Conservation (phyloP, 2,888 invertebrate species). For the Cephus nigrinus region DNA sequence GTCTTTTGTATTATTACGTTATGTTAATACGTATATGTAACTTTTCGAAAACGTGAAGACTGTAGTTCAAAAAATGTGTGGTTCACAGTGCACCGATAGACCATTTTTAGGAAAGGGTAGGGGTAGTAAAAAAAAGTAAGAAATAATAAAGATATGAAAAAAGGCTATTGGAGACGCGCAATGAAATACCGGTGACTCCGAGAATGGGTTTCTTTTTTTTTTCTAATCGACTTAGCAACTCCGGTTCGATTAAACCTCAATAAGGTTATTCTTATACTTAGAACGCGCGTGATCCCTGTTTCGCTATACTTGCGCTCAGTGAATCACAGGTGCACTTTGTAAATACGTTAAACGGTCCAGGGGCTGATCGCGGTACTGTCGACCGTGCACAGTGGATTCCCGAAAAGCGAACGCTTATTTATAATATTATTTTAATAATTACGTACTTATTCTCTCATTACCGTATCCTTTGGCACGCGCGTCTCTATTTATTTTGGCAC, state of each 20-base stretch:
- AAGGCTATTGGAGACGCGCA: slow-evolving; percentile 20
- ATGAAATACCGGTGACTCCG: slow-evolving; percentile 7
- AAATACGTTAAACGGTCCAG: not conserved
- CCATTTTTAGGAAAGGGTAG: not conserved
- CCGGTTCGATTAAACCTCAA: slow-evolving; percentile 12
- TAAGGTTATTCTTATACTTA: slow-evolving; percentile 5
- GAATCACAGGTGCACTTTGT: slow-evolving; percentile 4
- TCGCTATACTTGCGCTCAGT: not conserved
- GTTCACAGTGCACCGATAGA: not conserved
- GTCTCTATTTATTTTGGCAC: slow-evolving; percentile 7
- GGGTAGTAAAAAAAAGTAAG: slow-evolving; percentile 21
- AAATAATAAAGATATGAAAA: slow-evolving; percentile 14
- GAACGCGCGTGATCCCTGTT: not conserved
- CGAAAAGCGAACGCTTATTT: not conserved
- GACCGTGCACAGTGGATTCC: not conserved
- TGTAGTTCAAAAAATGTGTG: not conserved
- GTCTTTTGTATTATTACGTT: too few relatives aligned
- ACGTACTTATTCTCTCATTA: not conserved
- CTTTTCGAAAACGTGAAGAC: not conserved
- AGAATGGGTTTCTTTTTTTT: not conserved
- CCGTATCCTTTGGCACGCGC: slow-evolving; percentile 13
- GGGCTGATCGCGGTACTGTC: not conserved
- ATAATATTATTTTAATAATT: not conserved
- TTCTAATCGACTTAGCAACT: not conserved
- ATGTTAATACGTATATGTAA: too few relatives aligned